These are phyloP conservation scores for Strigamia transsilvanica DNA, from an alignment of 2,888 invertebrate species.

Conservation along the genomic window DNA sequence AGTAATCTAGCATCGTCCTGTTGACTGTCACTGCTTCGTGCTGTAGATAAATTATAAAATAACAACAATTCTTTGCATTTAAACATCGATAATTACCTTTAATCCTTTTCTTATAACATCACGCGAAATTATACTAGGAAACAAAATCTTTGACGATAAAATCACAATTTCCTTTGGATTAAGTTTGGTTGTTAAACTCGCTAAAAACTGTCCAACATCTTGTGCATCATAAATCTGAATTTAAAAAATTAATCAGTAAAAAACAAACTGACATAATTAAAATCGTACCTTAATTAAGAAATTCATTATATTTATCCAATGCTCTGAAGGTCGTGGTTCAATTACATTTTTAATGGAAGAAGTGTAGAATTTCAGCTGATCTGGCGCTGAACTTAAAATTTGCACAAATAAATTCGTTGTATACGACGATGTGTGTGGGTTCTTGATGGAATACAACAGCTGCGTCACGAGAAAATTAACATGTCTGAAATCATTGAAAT, in stretches of 20 bases:
- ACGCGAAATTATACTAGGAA: neutral
- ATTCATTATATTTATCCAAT: neutral
- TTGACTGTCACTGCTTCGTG: neutral
- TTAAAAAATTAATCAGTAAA: neutral
- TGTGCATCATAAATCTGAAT: neutral
- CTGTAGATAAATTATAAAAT: neutral
- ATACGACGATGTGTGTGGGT: neutral
- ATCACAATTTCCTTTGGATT: neutral
- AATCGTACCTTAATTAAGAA: neutral
- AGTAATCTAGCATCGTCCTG: neutral
- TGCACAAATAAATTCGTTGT: neutral
- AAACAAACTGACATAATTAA: neutral
- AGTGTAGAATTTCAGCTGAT: neutral
- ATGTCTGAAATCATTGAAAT: neutral
- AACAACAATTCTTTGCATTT: neutral
- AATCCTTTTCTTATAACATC: neutral
- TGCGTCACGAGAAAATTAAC: neutral
- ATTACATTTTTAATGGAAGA: neutral
- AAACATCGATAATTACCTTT: neutral
- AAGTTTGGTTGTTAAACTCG: neutral
- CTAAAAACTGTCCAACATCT: neutral
- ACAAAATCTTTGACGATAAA: neutral
- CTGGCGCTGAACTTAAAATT: neutral
- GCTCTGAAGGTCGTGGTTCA: neutral
- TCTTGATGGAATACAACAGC: neutral